Percentiles rank a stretch among this genome's conserved stretches.
Conservation (phyloP, 2,797 vertebrate genomes). For the Diplodus puntazzo region DNA sequence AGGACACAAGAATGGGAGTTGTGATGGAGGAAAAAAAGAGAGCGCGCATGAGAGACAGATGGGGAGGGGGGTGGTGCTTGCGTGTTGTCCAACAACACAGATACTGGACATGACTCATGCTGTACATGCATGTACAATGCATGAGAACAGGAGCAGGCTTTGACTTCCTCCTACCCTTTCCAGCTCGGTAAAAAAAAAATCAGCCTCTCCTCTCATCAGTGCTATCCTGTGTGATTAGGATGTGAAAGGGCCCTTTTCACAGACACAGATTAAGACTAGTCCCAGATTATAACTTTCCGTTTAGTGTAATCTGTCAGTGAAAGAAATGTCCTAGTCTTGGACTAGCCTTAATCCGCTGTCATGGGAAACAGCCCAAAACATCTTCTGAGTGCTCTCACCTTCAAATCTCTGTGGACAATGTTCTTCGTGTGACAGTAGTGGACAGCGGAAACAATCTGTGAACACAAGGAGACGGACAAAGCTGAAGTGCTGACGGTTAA, state of each 20-base stretch:
- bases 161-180: slow-evolving; percentile 8
- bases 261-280: slow-evolving; percentile 68
- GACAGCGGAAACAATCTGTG: slow-evolving; percentile 93
- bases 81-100: slow-evolving; percentile 52
- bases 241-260: slow-evolving; percentile 42
- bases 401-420: slow-evolving; percentile 94
- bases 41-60: slow-evolving; percentile 32
- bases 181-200: background rate
- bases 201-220: slow-evolving; percentile 33
- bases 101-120: slow-evolving; percentile 66
- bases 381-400: slow-evolving; percentile 83
- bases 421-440: slow-evolving; percentile 96
- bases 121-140: slow-evolving; percentile 41
- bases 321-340: slow-evolving; percentile 42
- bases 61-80: slow-evolving; percentile 22
- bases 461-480: slow-evolving; percentile 16
- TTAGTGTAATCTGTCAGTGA: slow-evolving; percentile 56
- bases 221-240: slow-evolving; percentile 54
- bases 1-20: slow-evolving; percentile 35
- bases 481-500: background rate
- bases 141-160: slow-evolving; percentile 31
- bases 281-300: slow-evolving; percentile 66
- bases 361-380: slow-evolving; percentile 30
- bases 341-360: slow-evolving; percentile 59
- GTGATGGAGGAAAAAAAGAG: slow-evolving; percentile 15